These are phyloP conservation scores for Odontothrips loti DNA, from an alignment of 2,888 invertebrate species.

Conservation along the genomic window DNA sequence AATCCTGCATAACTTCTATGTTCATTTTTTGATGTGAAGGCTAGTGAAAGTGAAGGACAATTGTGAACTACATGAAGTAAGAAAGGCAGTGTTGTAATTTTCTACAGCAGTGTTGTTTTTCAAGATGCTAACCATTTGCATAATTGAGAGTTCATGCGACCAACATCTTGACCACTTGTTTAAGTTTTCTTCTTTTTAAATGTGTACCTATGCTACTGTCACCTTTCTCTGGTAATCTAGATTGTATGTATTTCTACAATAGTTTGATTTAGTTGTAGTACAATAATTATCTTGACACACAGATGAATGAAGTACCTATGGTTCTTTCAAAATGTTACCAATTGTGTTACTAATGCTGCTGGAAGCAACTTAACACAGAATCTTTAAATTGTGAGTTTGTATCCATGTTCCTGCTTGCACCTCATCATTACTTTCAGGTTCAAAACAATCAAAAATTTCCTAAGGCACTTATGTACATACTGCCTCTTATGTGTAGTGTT, in stretches of 20 bases:
- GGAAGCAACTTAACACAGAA: background rate
- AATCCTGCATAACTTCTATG: too few relatives aligned
- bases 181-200: background rate
- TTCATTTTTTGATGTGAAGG: background rate
- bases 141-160: background rate
- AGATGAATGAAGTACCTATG: too few relatives aligned
- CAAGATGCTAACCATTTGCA: background rate
- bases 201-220: background rate
- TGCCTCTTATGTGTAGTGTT: too few relatives aligned
- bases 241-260: too few relatives aligned
- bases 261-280: too few relatives aligned
- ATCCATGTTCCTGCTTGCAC: background rate
- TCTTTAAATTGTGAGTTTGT: background rate
- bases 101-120: background rate
- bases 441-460: too few relatives aligned
- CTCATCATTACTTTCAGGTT: too few relatives aligned
- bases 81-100: background rate
- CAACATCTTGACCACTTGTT: too few relatives aligned
- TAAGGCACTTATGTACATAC: background rate
- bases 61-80: background rate
- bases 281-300: too few relatives aligned
- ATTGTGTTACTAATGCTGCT: background rate
- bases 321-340: background rate
- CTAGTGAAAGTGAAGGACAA: background rate
- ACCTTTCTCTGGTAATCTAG: too few relatives aligned